phyloP scores from a whole-genome alignment of 1,140 invertebrate genomes.

The Orchesella cincta region DNA sequence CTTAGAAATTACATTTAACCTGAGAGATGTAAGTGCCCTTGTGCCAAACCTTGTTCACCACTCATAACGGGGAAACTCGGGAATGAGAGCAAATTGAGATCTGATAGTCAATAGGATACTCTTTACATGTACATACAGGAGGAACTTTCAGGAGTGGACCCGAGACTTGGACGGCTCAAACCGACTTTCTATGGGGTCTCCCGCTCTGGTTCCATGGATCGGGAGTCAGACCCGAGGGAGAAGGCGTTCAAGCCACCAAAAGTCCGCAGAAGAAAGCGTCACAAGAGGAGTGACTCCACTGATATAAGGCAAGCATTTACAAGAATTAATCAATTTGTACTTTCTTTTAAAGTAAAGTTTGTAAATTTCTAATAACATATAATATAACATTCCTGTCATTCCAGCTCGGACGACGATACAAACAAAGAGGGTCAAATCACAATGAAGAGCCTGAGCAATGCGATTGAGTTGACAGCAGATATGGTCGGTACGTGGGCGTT shows the following conservation, averaged over 20 bases:
- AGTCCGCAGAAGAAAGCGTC: constrained; percentile 56
- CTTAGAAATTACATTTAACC: constrained; percentile 93
- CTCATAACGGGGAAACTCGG: constrained; percentile 17
- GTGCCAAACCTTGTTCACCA: neutral
- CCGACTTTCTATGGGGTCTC: constrained; percentile 49
- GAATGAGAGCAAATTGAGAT: too few relatives aligned
- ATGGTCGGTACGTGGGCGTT: constrained; percentile 70
- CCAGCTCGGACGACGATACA: constrained; percentile 20
- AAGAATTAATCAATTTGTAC: constrained; percentile 28
- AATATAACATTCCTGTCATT: neutral
- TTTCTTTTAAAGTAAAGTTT: too few relatives aligned
- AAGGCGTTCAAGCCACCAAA: constrained; percentile 62
- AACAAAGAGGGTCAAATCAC: constrained; percentile 25
- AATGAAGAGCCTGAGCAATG: constrained; percentile 51
- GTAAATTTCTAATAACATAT: neutral
- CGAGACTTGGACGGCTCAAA: constrained; percentile 52
- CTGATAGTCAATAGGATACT: neutral
- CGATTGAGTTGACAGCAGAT: constrained; percentile 80
- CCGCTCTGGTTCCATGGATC: constrained; percentile 56
- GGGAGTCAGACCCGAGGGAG: constrained; percentile 60
- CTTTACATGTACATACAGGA: constrained; percentile 61
- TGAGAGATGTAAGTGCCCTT: constrained; percentile 79
- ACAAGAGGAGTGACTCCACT: constrained; percentile 50
- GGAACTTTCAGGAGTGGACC: constrained; percentile 70
- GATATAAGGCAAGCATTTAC: constrained; percentile 38